Evolutionary conservation across 2,888 invertebrate species (phyloP).

Genomic region (Pyrgus malvae): DNA sequence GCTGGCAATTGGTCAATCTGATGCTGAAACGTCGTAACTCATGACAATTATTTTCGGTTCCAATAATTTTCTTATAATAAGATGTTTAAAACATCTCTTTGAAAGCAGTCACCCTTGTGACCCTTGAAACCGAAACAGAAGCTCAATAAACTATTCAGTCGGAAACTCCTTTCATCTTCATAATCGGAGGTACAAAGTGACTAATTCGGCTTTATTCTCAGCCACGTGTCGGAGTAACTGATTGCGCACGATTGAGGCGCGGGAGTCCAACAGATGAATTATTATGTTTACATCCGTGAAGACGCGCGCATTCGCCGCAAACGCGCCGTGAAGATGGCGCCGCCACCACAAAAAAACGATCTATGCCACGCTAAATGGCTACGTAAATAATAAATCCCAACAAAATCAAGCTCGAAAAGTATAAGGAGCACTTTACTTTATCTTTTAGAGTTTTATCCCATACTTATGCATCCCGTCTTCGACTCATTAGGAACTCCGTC

Average conservation of each 20-base stretch:
- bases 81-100: neutral
- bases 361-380: constrained; percentile 24
- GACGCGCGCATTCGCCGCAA: constrained; percentile 48
- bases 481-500: constrained; percentile 71
- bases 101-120: constrained; percentile 10
- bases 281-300: constrained; percentile 52
- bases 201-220: constrained; percentile 49
- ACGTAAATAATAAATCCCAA: constrained; percentile 45
- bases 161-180: constrained; percentile 41
- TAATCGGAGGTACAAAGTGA: constrained; percentile 50
- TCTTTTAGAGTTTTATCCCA: constrained; percentile 64
- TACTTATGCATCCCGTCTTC: constrained; percentile 58
- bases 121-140: neutral
- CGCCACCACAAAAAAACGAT: constrained; percentile 39
- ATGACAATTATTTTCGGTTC: too few species aligned
- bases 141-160: constrained; percentile 29
- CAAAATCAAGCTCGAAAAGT: constrained; percentile 45
- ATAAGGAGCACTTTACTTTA: constrained; percentile 74
- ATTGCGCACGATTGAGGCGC: constrained; percentile 48
- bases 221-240: constrained; percentile 60
- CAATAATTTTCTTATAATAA: neutral
- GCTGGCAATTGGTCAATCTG: too few species aligned
- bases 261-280: constrained; percentile 45
- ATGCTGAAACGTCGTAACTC: too few species aligned
- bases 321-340: constrained; percentile 58